Conservation (phyloP, 1,140 invertebrate genomes). For the Caerostris darwini region DNA sequence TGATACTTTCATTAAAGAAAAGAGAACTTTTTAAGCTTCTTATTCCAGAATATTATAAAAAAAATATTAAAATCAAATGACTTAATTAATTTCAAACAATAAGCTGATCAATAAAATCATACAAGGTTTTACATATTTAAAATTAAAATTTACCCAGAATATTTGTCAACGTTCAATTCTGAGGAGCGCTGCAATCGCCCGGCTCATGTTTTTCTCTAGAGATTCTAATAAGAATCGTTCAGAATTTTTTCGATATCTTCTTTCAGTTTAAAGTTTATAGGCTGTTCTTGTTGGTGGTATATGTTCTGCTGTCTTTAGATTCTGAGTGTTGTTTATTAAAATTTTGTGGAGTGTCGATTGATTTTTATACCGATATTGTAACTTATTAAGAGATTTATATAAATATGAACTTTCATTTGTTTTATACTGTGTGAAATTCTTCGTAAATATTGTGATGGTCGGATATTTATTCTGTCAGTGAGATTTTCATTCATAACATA, state of each 20-base stretch:
- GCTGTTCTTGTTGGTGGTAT: not conserved
- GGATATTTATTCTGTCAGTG: not conserved
- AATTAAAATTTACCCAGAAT: no score
- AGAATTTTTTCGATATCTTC: constrained; percentile 44
- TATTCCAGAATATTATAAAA: no score
- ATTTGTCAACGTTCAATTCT: no score
- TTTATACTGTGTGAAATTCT: not conserved
- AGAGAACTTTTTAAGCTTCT: no score
- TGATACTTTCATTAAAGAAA: no score
- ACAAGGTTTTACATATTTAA: no score
- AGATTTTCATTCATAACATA: not conserved
- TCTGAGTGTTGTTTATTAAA: not conserved
- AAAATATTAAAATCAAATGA: no score
- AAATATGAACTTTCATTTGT: not conserved
- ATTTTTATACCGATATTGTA: not conserved
- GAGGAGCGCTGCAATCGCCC: constrained; percentile 4
- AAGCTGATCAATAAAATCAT: no score
- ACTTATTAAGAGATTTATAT: not conserved
- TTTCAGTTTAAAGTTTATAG: constrained; percentile 15
- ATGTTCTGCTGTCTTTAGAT: no score
- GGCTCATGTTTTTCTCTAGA: not conserved
- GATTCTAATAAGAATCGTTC: not conserved
- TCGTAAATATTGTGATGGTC: not conserved
- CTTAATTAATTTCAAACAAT: no score
- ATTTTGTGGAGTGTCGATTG: not conserved